Conservation (phyloP, 2,888 invertebrate species). For the Tethea ocularis region DNA sequence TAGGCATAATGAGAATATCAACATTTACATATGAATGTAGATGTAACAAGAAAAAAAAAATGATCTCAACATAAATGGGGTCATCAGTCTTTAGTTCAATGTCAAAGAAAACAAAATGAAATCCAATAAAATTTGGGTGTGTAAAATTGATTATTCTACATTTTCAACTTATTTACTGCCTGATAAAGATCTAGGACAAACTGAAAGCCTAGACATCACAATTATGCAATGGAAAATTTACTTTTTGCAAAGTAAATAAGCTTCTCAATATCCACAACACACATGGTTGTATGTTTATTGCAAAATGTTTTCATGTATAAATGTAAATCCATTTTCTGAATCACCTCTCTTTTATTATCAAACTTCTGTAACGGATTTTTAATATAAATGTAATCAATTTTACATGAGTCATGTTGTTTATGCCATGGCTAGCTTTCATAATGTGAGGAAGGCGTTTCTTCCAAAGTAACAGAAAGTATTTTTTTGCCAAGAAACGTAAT, state of each 20-base stretch:
- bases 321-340: background rate
- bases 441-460: slow-evolving; percentile 25
- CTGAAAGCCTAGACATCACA: background rate
- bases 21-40: too few relatives aligned
- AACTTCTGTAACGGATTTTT: background rate
- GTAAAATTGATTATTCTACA: background rate
- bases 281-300: background rate
- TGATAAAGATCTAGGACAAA: background rate
- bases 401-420: slow-evolving; percentile 44
- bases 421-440: slow-evolving; percentile 31
- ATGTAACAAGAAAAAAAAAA: too few relatives aligned
- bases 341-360: background rate
- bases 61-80: background rate
- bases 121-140: background rate
- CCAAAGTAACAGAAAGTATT: background rate
- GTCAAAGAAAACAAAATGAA: slow-evolving; percentile 6
- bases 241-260: background rate
- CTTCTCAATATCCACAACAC: background rate
- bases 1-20: too few relatives aligned
- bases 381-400: slow-evolving; percentile 40
- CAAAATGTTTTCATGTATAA: background rate
- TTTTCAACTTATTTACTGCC: background rate
- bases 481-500: background rate
- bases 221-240: background rate
- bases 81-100: background rate